Percentiles rank a stretch among this genome's conserved stretches.
Conservation (phyloP, 2,888 invertebrate species). For the Cheilosia vulpina region DNA sequence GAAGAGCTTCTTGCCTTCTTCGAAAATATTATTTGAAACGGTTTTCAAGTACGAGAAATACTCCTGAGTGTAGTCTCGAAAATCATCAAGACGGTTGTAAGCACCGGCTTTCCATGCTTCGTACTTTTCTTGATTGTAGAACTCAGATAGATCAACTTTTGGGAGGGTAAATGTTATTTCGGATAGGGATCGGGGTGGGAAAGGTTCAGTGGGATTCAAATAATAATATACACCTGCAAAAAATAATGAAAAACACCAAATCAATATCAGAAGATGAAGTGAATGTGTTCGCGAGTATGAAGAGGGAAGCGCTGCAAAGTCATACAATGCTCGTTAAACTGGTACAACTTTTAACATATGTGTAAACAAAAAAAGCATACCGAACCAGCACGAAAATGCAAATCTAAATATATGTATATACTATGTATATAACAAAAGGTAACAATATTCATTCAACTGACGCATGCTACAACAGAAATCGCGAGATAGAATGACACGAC, state of each 20-base stretch:
- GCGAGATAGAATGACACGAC: too few relatives aligned
- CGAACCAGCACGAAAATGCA: too few relatives aligned
- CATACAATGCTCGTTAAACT: constrained; percentile 18
- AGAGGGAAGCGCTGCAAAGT: constrained; percentile 17
- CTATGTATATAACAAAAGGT: too few relatives aligned
- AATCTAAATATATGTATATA: too few relatives aligned
- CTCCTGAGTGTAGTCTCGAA: constrained; percentile 83
- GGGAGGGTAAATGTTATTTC: constrained; percentile 79
- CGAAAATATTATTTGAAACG: constrained; percentile 85
- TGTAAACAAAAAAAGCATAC: too few relatives aligned
- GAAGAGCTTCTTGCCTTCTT: constrained; percentile 84
- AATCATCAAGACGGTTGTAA: constrained; percentile 84
- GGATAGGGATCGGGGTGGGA: constrained; percentile 81
- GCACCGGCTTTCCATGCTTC: constrained; percentile 84
- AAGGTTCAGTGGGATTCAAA: constrained; percentile 82
- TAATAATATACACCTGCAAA: constrained; percentile 82
- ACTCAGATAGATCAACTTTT: constrained; percentile 79
- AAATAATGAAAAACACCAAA: constrained; percentile 58
- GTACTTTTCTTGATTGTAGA: constrained; percentile 79
- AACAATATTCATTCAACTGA: too few relatives aligned
- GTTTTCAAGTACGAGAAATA: constrained; percentile 84
- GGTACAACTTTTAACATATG: too few relatives aligned
- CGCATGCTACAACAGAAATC: too few relatives aligned
- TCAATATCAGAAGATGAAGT: constrained; percentile 31
- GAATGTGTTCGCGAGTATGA: constrained; percentile 23